Conservation (phyloP, 92 coral and sea anemone genomes). For the Phenganax stokvisi region DNA sequence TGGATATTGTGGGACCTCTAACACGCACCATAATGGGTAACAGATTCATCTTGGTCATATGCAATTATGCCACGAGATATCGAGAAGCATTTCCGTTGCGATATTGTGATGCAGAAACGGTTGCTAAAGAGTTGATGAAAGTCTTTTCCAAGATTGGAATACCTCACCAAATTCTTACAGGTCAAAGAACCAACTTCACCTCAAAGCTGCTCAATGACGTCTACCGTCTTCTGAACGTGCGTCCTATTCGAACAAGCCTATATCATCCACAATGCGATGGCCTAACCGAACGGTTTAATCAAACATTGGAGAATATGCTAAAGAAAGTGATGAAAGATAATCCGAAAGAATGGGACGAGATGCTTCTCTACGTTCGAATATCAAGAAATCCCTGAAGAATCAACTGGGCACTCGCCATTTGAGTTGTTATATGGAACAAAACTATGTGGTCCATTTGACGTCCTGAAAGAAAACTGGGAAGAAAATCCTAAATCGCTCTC, state of each 20-base stretch:
- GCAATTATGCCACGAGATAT: constrained; percentile 49
- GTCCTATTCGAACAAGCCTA: constrained; percentile 34
- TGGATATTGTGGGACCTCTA: constrained; percentile 50
- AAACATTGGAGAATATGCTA: neutral
- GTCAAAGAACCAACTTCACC: constrained; percentile 47
- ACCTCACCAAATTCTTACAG: constrained; percentile 49
- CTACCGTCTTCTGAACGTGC: constrained; percentile 24
- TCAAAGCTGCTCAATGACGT: constrained; percentile 40
- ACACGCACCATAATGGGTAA: constrained; percentile 47
- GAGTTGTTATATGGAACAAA: constrained; percentile 36
- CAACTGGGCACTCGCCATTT: constrained; percentile 46
- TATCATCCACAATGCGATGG: constrained; percentile 50
- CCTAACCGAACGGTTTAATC: constrained; percentile 45
- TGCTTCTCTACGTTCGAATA: constrained; percentile 44
- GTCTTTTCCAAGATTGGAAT: constrained; percentile 42
- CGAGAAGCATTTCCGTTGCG: constrained; percentile 53
- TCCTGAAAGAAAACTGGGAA: constrained; percentile 11
- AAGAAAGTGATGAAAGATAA: constrained; percentile 25
- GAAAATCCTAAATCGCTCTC: no score
- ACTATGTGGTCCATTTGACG: constrained; percentile 4
- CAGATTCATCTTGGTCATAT: constrained; percentile 49
- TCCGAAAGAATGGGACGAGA: constrained; percentile 38
- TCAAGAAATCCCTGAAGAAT: constrained; percentile 36
- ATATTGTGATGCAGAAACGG: constrained; percentile 23
- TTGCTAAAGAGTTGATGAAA: constrained; percentile 52